phyloP scores from a whole-genome alignment of 1,140 invertebrate genomes.

The Macrocentrus cingulum region DNA sequence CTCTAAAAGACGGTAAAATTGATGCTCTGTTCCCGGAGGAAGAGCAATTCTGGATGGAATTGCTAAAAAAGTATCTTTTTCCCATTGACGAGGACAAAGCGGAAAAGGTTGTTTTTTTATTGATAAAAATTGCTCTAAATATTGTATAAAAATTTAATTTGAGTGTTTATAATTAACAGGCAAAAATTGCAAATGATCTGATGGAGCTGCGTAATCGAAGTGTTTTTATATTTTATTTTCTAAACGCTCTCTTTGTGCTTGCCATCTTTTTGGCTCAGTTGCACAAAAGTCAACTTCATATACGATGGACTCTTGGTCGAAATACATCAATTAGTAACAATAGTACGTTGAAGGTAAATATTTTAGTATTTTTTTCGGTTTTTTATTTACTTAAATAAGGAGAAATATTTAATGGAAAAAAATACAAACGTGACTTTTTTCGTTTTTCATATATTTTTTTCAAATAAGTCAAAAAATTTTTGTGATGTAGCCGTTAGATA shows the following conservation, averaged over 20 bases:
- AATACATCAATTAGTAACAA: conserved; percentile 23
- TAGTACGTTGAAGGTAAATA: too few species aligned
- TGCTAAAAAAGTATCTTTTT: conserved; percentile 73
- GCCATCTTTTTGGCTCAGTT: conserved; percentile 69
- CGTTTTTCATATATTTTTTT: too few species aligned
- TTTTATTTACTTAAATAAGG: too few species aligned
- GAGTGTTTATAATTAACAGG: conserved; percentile 32
- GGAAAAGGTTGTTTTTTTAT: too few species aligned
- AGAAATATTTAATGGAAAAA: too few species aligned
- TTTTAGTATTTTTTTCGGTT: too few species aligned
- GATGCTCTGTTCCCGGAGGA: conserved; percentile 66
- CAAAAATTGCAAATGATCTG: conserved; percentile 63
- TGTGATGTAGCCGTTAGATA: too few species aligned
- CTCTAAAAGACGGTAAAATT: conserved; percentile 64
- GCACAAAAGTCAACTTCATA: not conserved
- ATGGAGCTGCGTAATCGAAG: conserved; percentile 71
- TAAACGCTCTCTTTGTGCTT: conserved; percentile 81
- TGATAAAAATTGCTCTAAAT: too few species aligned
- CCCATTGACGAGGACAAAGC: conserved; percentile 68
- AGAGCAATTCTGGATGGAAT: conserved; percentile 72
- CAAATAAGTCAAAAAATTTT: too few species aligned
- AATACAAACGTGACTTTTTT: too few species aligned
- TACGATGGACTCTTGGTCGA: not conserved
- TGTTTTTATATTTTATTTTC: conserved; percentile 79
- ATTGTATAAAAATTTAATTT: too few species aligned